phyloP scores from a whole-genome alignment of 2,888 invertebrate species.

The Nesidiocoris tenuis region DNA sequence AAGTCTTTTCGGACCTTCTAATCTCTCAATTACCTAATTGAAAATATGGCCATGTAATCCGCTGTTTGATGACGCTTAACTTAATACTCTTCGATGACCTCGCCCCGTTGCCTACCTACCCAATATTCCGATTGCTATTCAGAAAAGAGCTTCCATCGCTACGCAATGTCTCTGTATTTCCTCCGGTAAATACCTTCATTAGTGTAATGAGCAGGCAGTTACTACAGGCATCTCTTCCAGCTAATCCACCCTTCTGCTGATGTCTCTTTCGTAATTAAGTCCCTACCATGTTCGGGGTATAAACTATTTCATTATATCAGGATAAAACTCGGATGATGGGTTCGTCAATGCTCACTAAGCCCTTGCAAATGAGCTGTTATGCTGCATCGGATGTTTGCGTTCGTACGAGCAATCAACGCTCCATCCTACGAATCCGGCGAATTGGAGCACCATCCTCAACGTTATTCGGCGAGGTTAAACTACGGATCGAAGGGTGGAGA shows the following conservation, averaged over 20 bases:
- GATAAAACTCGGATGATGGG: neutral
- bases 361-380: neutral
- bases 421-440: too few relatives aligned
- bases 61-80: conserved; percentile 41
- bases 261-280: neutral
- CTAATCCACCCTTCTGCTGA: neutral
- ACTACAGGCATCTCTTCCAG: neutral
- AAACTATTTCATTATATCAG: neutral
- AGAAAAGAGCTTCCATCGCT: conserved; percentile 25
- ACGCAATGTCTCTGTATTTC: neutral
- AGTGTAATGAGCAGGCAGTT: conserved; percentile 28
- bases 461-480: too few relatives aligned
- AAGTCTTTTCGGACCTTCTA: conserved; percentile 8
- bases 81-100: conserved; percentile 27
- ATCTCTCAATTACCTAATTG: conserved; percentile 44
- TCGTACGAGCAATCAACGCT: too few relatives aligned
- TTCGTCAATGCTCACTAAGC: neutral
- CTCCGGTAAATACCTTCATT: conserved; percentile 34
- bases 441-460: too few relatives aligned
- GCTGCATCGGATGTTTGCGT: too few relatives aligned
- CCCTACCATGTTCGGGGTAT: neutral
- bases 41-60: conserved; percentile 42
- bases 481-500: too few relatives aligned
- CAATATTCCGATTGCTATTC: neutral
- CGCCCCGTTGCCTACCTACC: neutral